phyloP scores from a whole-genome alignment of 2,888 invertebrate genomes.

The Perizoma flavofasciatum region DNA sequence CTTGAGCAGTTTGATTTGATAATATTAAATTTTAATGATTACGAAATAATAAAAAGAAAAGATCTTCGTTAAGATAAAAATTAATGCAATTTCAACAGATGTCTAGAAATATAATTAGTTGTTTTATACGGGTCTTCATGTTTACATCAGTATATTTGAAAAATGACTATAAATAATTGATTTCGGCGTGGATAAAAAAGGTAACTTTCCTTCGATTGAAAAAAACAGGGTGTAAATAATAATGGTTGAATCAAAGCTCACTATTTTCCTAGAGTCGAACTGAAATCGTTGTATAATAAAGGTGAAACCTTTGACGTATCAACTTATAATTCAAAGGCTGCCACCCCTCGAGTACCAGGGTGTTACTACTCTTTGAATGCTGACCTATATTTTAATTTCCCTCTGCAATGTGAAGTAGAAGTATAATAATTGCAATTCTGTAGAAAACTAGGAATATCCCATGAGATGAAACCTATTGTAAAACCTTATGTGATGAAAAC shows the following conservation, averaged over 20 bases:
- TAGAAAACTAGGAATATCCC: not conserved
- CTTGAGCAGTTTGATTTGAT: conserved; percentile 14
- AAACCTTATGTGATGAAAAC: too few species aligned
- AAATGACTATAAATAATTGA: too few species aligned
- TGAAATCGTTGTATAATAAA: too few species aligned
- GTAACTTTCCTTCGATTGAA: too few species aligned
- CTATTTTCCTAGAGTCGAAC: too few species aligned
- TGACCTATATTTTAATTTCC: conserved; percentile 22
- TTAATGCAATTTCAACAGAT: too few species aligned
- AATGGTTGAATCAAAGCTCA: too few species aligned
- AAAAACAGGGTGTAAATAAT: too few species aligned
- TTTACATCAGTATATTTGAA: too few species aligned
- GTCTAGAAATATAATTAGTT: too few species aligned
- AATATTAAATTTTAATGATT: conserved; percentile 13
- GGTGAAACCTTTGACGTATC: conserved; percentile 14
- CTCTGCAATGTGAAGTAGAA: not conserved
- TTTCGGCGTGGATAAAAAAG: too few species aligned
- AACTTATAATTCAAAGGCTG: conserved; percentile 23
- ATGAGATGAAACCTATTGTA: not conserved
- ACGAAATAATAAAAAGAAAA: conserved; percentile 1
- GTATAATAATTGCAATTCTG: not conserved
- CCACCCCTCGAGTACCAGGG: conserved; percentile 5
- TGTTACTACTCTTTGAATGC: conserved; percentile 15
- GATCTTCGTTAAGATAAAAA: not conserved
- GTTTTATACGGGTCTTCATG: too few species aligned